phyloP scores from a whole-genome alignment of 2,113 vertebrate species.

The Poeciliopsis retropinna region DNA sequence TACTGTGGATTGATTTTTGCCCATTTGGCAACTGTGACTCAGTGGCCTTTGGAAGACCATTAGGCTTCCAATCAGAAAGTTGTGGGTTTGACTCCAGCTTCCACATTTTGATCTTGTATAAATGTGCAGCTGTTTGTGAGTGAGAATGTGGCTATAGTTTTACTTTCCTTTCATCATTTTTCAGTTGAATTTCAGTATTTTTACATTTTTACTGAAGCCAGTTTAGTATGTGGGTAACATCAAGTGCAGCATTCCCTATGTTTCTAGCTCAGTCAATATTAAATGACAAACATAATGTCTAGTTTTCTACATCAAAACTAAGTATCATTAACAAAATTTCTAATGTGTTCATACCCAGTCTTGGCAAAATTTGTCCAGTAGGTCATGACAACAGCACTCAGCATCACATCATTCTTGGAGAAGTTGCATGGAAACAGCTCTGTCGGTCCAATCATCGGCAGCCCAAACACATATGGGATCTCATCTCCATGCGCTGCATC shows the following conservation, averaged over 20 bases:
- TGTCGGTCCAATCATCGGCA: conserved; percentile 97
- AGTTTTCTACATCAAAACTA: neutral
- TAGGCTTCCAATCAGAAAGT: too few species aligned
- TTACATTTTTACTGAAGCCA: neutral
- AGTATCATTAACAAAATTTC: neutral
- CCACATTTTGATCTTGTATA: too few species aligned
- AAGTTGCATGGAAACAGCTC: conserved; percentile 99
- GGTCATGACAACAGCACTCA: conserved; percentile 98
- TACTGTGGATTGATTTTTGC: too few species aligned
- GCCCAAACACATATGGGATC: conserved; percentile 95
- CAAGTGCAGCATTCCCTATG: neutral
- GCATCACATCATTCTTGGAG: conserved; percentile 99
- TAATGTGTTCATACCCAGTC: conserved; percentile 86
- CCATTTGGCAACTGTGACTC: too few species aligned
- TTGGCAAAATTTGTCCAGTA: conserved; percentile 99
- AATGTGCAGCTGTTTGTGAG: too few species aligned
- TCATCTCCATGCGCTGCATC: conserved; percentile 97
- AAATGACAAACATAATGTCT: too few species aligned
- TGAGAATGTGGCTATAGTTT: too few species aligned
- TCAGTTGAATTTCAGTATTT: neutral
- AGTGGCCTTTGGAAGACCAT: too few species aligned
- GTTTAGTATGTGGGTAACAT: neutral
- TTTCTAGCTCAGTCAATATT: neutral
- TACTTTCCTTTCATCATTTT: neutral
- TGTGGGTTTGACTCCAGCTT: too few species aligned